These are phyloP conservation scores for Drosophila picticornis DNA, from an alignment of 2,888 invertebrate genomes.

Conservation along the genomic window DNA sequence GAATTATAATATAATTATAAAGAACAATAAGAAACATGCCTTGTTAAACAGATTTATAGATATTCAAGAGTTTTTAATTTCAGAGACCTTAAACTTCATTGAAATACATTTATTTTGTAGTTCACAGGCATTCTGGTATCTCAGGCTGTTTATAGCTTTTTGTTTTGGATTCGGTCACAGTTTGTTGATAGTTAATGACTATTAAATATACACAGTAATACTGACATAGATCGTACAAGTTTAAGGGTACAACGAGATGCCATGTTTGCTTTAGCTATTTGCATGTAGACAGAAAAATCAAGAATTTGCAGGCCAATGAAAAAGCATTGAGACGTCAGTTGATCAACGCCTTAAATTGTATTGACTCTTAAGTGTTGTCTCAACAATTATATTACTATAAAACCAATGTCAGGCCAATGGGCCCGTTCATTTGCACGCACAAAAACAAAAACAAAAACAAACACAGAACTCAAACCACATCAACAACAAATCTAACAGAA, in stretches of 20 bases:
- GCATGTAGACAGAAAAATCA: slow-evolving; percentile 8
- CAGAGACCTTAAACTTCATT: not conserved
- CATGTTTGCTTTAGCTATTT: slow-evolving; percentile 9
- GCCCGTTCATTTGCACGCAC: slow-evolving; percentile 10
- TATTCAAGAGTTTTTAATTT: not conserved
- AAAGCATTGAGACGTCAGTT: slow-evolving; percentile 71
- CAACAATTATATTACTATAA: slow-evolving; percentile 74
- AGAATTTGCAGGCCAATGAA: slow-evolving; percentile 49
- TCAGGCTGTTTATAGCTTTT: too few relatives aligned
- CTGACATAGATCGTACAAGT: not conserved
- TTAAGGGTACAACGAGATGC: slow-evolving; percentile 4
- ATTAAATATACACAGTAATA: not conserved
- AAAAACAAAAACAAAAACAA: slow-evolving; percentile 2
- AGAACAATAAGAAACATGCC: not conserved
- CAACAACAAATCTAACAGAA: not conserved
- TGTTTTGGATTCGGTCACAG: not conserved
- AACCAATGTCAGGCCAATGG: slow-evolving; percentile 65
- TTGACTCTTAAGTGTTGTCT: slow-evolving; percentile 68
- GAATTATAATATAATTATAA: not conserved
- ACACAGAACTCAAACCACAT: slow-evolving; percentile 3
- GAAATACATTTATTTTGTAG: not conserved
- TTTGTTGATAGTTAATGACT: slow-evolving; percentile 6
- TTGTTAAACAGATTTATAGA: not conserved
- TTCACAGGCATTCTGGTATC: not conserved
- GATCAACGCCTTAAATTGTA: slow-evolving; percentile 49